Evolutionary conservation across 2,797 vertebrate species (phyloP).

Genomic region (Eleutherodactylus coqui): DNA sequence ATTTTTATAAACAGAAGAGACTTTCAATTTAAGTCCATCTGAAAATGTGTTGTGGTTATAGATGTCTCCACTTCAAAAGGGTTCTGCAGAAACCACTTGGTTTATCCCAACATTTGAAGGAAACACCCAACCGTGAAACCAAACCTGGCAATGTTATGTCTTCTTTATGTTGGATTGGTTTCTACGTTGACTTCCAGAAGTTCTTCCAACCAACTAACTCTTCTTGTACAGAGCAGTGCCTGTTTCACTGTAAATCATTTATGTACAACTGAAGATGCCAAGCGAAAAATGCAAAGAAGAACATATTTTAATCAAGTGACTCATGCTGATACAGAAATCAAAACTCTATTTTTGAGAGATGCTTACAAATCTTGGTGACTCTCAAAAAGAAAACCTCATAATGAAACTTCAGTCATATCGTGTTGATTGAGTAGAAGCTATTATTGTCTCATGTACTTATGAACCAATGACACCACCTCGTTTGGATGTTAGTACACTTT

Average conservation of each 20-base stretch:
- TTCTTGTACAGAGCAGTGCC: not conserved
- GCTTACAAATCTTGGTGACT: not conserved
- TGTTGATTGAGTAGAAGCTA: not conserved
- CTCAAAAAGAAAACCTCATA: not conserved
- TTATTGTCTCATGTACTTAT: not conserved
- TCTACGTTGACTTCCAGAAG: not conserved
- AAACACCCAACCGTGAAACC: conserved; percentile 1
- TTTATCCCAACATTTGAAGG: not conserved
- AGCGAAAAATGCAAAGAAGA: not conserved
- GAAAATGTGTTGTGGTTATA: not conserved
- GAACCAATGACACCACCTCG: not conserved
- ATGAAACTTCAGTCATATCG: not conserved
- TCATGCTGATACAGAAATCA: conserved; percentile 14
- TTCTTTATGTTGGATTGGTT: not conserved
- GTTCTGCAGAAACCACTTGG: conserved; percentile 3
- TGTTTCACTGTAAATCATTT: not conserved
- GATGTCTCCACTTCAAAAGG: conserved; percentile 2
- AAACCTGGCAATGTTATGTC: not conserved
- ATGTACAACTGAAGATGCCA: not conserved
- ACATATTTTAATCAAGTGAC: conserved; percentile 13
- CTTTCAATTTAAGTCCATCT: conserved; percentile 18
- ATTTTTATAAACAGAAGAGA: conserved; percentile 16
- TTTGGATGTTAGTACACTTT: not conserved
- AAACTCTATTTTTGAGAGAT: conserved; percentile 13
- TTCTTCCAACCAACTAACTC: not conserved